Percentiles rank a stretch among this genome's conserved stretches.
Conservation (phyloP, 1,140 invertebrate genomes). For the Drosophila varians region DNA sequence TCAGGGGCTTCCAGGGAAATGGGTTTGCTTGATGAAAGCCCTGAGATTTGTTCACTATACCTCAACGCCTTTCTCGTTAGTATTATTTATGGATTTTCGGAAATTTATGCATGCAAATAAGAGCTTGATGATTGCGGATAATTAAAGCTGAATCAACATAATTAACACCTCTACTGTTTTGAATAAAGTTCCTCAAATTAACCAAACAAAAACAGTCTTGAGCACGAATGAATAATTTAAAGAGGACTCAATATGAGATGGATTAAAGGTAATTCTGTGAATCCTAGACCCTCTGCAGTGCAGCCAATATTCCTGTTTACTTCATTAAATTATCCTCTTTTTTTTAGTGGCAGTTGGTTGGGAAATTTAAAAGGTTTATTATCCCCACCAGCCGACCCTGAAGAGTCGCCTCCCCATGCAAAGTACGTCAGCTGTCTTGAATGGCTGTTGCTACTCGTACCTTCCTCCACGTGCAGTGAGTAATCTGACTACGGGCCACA, state of each 20-base stretch:
- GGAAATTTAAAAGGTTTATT: slow-evolving; percentile 40
- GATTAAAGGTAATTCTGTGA: too few relatives aligned
- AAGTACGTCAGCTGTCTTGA: slow-evolving; percentile 23
- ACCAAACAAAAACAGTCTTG: background rate
- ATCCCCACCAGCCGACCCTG: slow-evolving; percentile 3
- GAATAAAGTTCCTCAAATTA: slow-evolving; percentile 4
- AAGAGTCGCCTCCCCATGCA: background rate
- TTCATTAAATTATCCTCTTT: slow-evolving; percentile 15
- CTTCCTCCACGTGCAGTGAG: slow-evolving; percentile 18
- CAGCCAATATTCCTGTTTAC: slow-evolving; percentile 10
- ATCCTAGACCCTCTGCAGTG: background rate
- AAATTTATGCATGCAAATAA: slow-evolving; percentile 2
- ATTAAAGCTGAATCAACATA: background rate
- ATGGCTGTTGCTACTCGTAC: slow-evolving; percentile 19
- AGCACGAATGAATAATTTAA: background rate
- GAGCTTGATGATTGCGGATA: background rate
- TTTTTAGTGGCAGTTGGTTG: slow-evolving; percentile 3
- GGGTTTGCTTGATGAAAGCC: background rate
- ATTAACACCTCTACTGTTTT: background rate
- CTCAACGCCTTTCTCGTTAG: background rate
- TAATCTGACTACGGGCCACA: slow-evolving; percentile 26
- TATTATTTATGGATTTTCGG: background rate
- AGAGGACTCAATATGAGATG: too few relatives aligned
- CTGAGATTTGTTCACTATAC: slow-evolving; percentile 6
- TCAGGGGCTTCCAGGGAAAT: slow-evolving; percentile 1